Percentiles rank a stretch among this genome's conserved stretches.
Conservation (phyloP, 1,140 invertebrate species). For the Grapholita molesta region DNA sequence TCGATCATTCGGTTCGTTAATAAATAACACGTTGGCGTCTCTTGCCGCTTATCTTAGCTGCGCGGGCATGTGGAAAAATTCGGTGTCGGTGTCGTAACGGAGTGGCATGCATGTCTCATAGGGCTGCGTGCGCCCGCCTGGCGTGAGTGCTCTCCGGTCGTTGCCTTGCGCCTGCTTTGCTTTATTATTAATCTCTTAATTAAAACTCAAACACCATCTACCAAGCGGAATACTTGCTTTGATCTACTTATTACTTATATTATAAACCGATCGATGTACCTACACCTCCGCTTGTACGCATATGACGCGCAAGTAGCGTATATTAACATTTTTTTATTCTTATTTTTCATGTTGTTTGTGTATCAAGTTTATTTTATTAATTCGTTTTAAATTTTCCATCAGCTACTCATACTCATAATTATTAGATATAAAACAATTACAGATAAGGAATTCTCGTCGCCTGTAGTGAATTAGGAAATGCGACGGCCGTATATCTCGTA, state of each 20-base stretch:
- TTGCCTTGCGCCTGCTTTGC: constrained; percentile 49
- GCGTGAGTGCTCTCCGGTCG: constrained; percentile 54
- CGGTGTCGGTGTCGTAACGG: constrained; percentile 75
- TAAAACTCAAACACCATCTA: constrained; percentile 43
- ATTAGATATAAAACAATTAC: background rate
- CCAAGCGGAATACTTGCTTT: constrained; percentile 19
- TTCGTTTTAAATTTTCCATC: too few relatives aligned
- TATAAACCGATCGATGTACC: background rate
- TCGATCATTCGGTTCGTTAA: constrained; percentile 78
- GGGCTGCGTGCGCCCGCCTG: constrained; percentile 66
- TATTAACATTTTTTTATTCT: background rate
- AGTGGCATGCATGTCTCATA: constrained; percentile 68
- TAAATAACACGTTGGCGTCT: constrained; percentile 75
- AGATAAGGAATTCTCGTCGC: background rate
- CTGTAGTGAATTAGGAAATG: background rate
- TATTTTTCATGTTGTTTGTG: background rate
- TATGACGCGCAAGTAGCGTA: background rate
- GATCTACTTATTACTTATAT: constrained; percentile 5
- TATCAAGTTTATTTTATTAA: too few relatives aligned
- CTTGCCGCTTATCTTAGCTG: constrained; percentile 70
- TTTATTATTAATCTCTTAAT: constrained; percentile 69
- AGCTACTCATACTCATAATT: too few relatives aligned
- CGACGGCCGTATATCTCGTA: background rate
- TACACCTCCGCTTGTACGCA: background rate
- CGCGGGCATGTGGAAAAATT: constrained; percentile 76